A percentile compares a stretch with the other conserved stretches of the same genome.
phyloP scores from a whole-genome alignment of 2,113 vertebrate species.

The Calyptommatus sinebrachiatus region DNA sequence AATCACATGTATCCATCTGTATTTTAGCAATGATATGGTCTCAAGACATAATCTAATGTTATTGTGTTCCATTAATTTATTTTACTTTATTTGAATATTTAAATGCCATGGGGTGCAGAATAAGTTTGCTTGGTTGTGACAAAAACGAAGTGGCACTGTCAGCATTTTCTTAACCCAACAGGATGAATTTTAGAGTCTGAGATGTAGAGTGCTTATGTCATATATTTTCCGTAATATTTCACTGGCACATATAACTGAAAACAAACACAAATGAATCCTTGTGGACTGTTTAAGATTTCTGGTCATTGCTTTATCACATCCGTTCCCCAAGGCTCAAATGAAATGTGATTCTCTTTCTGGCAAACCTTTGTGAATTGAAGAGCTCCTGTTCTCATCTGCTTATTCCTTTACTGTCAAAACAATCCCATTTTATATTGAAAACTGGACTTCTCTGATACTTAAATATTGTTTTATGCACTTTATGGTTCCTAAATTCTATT shows the following conservation, averaged over 20 bases:
- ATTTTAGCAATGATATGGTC: too few species aligned
- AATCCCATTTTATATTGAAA: slow-evolving; percentile 69
- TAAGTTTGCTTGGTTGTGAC: slow-evolving; percentile 13
- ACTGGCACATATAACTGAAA: slow-evolving; percentile 22
- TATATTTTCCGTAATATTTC: not conserved
- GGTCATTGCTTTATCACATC: slow-evolving; percentile 48
- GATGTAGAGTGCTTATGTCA: slow-evolving; percentile 27
- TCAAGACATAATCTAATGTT: slow-evolving; percentile 33
- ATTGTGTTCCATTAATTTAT: slow-evolving; percentile 38
- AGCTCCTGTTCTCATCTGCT: slow-evolving; percentile 56
- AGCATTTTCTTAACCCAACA: not conserved
- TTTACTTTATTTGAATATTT: slow-evolving; percentile 34
- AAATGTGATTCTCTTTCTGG: slow-evolving; percentile 49
- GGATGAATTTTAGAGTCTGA: slow-evolving; percentile 31
- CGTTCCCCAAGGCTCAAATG: slow-evolving; percentile 17
- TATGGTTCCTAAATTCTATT: slow-evolving; percentile 65
- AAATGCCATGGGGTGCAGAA: slow-evolving; percentile 23
- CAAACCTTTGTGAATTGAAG: slow-evolving; percentile 56
- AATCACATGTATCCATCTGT: slow-evolving; percentile 36
- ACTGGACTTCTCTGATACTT: slow-evolving; percentile 70
- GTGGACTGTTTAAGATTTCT: slow-evolving; percentile 49
- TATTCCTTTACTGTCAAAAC: slow-evolving; percentile 68
- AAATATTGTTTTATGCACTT: slow-evolving; percentile 72
- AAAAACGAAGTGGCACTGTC: slow-evolving; percentile 16
- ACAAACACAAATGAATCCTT: slow-evolving; percentile 24